These are phyloP conservation scores for Chrysomela aeneicollis DNA, from an alignment of 2,888 invertebrate species.

Conservation along the genomic window DNA sequence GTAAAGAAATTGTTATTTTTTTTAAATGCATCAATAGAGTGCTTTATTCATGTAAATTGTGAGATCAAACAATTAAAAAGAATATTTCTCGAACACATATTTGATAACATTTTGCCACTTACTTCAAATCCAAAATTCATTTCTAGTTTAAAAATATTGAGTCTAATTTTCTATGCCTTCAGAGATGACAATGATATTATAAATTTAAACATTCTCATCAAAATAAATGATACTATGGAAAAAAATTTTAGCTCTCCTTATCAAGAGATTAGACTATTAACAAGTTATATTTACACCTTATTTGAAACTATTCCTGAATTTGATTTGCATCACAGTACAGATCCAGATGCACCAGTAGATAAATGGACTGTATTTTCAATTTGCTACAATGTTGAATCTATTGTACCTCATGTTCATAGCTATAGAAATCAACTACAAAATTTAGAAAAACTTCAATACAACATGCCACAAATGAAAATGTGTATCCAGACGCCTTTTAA, in stretches of 20 bases:
- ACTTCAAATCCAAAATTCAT: conserved; percentile 63
- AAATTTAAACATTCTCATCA: conserved; percentile 59
- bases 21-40: conserved; percentile 67
- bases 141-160: conserved; percentile 64
- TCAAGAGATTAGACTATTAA: conserved; percentile 72
- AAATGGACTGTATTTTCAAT: conserved; percentile 70
- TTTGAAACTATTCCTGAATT: conserved; percentile 69
- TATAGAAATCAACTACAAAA: conserved; percentile 81
- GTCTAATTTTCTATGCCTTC: conserved; percentile 65
- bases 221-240: conserved; percentile 66
- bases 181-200: conserved; percentile 61
- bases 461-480: conserved; percentile 64
- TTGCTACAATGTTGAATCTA: conserved; percentile 76
- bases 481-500: conserved; percentile 67
- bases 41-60: conserved; percentile 64
- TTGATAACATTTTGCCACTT: conserved; percentile 62
- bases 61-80: conserved; percentile 44
- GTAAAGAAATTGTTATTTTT: conserved; percentile 62
- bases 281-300: conserved; percentile 76
- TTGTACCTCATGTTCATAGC: conserved; percentile 75
- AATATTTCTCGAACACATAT: conserved; percentile 56
- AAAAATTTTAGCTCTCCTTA: conserved; percentile 73
- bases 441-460: conserved; percentile 76
- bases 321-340: conserved; percentile 54
- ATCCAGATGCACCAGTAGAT: conserved; percentile 58